Conservation (phyloP, 1,140 invertebrate species). For the Meloidogyne hapla region DNA sequence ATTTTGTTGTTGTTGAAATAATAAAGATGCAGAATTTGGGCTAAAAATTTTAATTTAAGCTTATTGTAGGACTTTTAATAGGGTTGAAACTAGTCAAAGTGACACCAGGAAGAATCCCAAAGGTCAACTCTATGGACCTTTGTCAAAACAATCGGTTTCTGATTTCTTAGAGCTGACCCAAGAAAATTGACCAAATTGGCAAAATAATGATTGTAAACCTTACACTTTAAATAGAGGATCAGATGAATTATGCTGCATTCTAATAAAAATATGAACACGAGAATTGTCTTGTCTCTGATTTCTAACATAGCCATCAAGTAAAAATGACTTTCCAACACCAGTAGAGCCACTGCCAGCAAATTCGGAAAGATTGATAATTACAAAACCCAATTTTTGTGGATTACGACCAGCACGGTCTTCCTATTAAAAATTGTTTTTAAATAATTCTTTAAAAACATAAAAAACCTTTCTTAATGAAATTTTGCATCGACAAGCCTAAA, state of each 20-base stretch:
- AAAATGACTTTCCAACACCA: conserved; percentile 73
- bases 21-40: conserved; percentile 22
- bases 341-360: conserved; percentile 87
- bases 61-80: not conserved
- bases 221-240: conserved; percentile 49
- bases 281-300: conserved; percentile 87
- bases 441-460: conserved; percentile 27
- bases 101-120: too few species aligned
- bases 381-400: conserved; percentile 93
- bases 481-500: conserved; percentile 76
- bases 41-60: conserved; percentile 16
- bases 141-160: too few species aligned
- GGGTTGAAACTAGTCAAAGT: too few species aligned
- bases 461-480: conserved; percentile 91
- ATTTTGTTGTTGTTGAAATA: conserved; percentile 13
- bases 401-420: conserved; percentile 81
- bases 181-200: too few species aligned
- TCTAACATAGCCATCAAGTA: conserved; percentile 85
- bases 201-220: too few species aligned
- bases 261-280: conserved; percentile 66
- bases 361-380: conserved; percentile 91
- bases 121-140: too few species aligned
- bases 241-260: conserved; percentile 40
- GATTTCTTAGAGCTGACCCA: too few species aligned
- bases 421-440: conserved; percentile 65